These are phyloP conservation scores for Vespertilio murinus DNA, from an alignment of 2,797 vertebrate species.

Conservation along the genomic window DNA sequence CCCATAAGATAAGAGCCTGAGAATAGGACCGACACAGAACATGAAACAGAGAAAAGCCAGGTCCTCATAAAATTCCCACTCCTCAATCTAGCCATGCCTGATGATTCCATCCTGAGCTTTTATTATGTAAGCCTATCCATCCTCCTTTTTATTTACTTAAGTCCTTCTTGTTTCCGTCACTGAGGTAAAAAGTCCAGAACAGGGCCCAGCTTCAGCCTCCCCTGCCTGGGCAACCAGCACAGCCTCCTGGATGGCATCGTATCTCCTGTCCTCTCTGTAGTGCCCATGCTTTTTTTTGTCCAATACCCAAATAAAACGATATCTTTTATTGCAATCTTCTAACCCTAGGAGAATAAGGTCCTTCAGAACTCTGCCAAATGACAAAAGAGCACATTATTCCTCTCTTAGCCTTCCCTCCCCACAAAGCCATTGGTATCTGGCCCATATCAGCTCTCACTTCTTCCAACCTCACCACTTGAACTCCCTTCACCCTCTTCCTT, in stretches of 20 bases:
- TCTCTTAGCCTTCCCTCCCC: not conserved
- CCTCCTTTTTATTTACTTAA: not conserved
- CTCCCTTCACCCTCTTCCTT: not conserved
- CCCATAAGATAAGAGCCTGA: not conserved
- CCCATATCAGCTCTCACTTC: not conserved
- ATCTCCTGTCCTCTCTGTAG: not conserved
- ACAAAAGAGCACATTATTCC: not conserved
- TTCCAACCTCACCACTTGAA: not conserved
- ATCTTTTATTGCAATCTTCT: not conserved
- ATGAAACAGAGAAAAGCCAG: not conserved
- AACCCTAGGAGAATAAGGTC: not conserved
- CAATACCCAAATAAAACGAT: not conserved
- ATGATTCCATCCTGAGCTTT: not conserved
- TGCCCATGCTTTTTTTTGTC: not conserved
- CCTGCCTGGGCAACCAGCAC: not conserved
- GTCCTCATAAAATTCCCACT: not conserved
- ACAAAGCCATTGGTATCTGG: not conserved
- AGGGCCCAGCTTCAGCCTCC: not conserved
- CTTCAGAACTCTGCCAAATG: not conserved
- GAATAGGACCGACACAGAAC: not conserved
- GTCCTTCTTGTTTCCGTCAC: not conserved
- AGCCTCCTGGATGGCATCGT: not conserved
- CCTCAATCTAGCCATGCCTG: not conserved
- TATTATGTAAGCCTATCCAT: not conserved
- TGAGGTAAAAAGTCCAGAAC: not conserved